Conservation (phyloP, 2,797 vertebrate species). For the Borostomias antarcticus region DNA sequence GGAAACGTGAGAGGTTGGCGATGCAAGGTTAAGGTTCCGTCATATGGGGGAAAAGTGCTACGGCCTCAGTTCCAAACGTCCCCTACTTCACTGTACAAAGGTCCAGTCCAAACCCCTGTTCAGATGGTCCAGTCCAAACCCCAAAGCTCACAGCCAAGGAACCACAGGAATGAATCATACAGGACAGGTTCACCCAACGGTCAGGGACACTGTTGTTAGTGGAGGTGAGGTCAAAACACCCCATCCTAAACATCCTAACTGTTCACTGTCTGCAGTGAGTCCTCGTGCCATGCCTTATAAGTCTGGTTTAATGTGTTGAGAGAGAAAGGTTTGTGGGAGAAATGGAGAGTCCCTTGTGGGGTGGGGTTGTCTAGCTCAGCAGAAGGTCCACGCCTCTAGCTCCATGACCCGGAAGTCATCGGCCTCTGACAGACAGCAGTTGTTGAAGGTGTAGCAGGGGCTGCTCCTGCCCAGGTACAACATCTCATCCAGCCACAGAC, state of each 20-base stretch:
- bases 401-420: slow-evolving; percentile 81
- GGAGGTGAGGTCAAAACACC: not conserved
- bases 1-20: too few species aligned
- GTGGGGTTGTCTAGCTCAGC: slow-evolving; percentile 52
- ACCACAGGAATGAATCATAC: slow-evolving; percentile 52
- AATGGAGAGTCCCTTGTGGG: not conserved
- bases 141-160: slow-evolving; percentile 28
- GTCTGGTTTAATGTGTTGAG: not conserved
- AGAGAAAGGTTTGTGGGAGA: not conserved
- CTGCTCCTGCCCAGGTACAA: slow-evolving; percentile 79
- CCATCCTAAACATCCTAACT: too few species aligned
- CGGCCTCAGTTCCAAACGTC: not conserved
- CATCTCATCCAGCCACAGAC: slow-evolving; percentile 82
- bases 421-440: slow-evolving; percentile 78
- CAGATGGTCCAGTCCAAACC: slow-evolving; percentile 2
- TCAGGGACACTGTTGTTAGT: not conserved
- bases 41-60: too few species aligned
- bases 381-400: slow-evolving; percentile 83
- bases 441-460: slow-evolving; percentile 82
- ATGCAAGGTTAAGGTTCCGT: too few species aligned
- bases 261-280: not conserved
- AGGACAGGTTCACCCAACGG: too few species aligned
- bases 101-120: too few species aligned
- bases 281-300: not conserved
- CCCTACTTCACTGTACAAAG: not conserved